Base-by-base conservation (phyloP, 2,113 vertebrate species). In the Ahaetulla prasina region DNA sequence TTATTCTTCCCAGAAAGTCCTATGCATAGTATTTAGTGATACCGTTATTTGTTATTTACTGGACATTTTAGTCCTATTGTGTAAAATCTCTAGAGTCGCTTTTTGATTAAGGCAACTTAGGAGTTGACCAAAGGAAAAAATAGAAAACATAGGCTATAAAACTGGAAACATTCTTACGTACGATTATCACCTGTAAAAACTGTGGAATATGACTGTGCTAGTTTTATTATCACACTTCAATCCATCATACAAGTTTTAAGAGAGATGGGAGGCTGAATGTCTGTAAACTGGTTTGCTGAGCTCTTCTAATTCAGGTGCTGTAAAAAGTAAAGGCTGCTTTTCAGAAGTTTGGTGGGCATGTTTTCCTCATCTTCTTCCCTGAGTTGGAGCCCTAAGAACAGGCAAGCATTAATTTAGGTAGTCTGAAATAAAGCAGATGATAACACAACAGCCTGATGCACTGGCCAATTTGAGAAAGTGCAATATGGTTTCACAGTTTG, bases 221-320 rank as follows among this genome's bases (percentile, higher is more conserved):
- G 1, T 85, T 96, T 94, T 95, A 92, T 92, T 94, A 91, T 89
- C 50, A 43, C 85, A 87, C 39, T n/a, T 52, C 43, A 9, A 16
- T 90, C 27, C 60, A 25, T 45, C 2, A n/a, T 50, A 16, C 90
- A 85, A 85, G 30, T 43, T n/a, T 50, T 47, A 16, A 27, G 89
- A 93, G 53, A 35, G 43, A 91, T 43, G 0, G 11, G 9, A 63
- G 49, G 35, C 23, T 85, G 86, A n/a, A n/a, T 11, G 2, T 88
- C 6, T 68, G 55, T 92, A 91, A 91, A 50, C 1, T 49, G 27
- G 0, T 22, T 89, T 89, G 39, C 84, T 90, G 85, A 89, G 5
- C n/a, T 94, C 63, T 94, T 95, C 39, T 90, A 2, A 39, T 49
- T 39, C 0, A 43, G 80, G 45, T 10, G 50, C 2, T 0, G 54